Conservation (phyloP, 2,888 invertebrate genomes). For the Leptinotarsa haldemani region DNA sequence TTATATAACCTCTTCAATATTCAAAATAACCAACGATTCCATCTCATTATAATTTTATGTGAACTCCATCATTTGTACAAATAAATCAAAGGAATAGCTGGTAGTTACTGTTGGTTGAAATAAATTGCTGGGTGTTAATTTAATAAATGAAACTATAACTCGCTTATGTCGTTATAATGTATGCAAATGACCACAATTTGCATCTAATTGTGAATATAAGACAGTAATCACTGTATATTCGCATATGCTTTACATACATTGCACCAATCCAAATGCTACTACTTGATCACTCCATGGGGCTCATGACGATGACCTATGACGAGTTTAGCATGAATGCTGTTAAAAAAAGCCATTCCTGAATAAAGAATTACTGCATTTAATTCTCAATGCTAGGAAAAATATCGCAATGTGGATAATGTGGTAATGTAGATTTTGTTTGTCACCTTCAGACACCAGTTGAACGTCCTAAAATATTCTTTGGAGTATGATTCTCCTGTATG, state of each 20-base stretch:
- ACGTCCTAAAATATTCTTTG: too few relatives aligned
- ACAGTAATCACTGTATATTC: conserved; percentile 47
- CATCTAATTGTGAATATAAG: conserved; percentile 44
- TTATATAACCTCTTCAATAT: not conserved
- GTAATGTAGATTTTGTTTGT: too few relatives aligned
- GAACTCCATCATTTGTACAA: not conserved
- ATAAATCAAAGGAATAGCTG: conserved; percentile 19
- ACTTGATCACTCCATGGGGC: conserved; percentile 26
- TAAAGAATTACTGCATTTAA: not conserved
- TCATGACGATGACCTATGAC: conserved; percentile 21
- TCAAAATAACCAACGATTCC: not conserved
- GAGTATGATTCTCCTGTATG: too few relatives aligned
- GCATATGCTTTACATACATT: conserved; percentile 48
- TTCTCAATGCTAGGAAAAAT: not conserved
- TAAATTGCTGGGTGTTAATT: conserved; percentile 49
- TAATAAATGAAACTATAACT: conserved; percentile 50
- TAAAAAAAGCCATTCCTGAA: too few relatives aligned
- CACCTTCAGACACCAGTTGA: too few relatives aligned
- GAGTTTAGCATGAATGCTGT: not conserved
- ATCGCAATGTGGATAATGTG: too few relatives aligned
- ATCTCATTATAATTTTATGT: conserved; percentile 5
- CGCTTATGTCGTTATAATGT: conserved; percentile 47
- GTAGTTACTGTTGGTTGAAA: conserved; percentile 35
- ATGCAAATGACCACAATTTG: conserved; percentile 47
- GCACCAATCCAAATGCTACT: conserved; percentile 34